A percentile compares a stretch with the other conserved stretches of the same genome.
Evolutionary conservation across 2,888 invertebrate species (phyloP).

Genomic region (Aporophyla nigra): DNA sequence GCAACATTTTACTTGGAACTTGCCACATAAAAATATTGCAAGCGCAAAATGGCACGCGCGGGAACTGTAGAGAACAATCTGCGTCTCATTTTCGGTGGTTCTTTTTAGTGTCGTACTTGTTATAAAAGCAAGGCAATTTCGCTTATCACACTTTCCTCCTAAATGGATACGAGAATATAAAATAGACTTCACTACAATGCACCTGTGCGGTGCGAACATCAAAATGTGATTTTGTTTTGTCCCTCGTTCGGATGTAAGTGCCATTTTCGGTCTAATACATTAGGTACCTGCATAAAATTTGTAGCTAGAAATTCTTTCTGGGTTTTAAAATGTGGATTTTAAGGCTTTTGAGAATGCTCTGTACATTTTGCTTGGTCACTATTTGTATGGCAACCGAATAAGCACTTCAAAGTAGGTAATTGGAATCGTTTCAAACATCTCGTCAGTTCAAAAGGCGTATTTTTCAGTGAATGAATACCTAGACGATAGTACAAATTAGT

Average conservation of each 20-base stretch:
- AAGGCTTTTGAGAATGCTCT: not conserved
- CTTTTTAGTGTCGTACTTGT: slow-evolving; percentile 67
- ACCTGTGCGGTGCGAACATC: slow-evolving; percentile 57
- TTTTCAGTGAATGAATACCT: too few species aligned
- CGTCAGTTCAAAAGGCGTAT: too few species aligned
- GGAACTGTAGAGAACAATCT: slow-evolving; percentile 65
- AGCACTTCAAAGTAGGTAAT: not conserved
- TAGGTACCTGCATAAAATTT: slow-evolving; percentile 43
- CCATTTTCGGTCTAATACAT: slow-evolving; percentile 61
- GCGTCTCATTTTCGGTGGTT: slow-evolving; percentile 66
- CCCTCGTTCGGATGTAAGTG: slow-evolving; percentile 59
- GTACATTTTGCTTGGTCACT: not conserved
- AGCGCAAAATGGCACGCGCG: slow-evolving; percentile 58
- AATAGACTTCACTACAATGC: slow-evolving; percentile 63
- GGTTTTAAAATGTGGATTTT: slow-evolving; percentile 36
- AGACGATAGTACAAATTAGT: too few species aligned
- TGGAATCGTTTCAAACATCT: not conserved
- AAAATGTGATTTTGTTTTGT: slow-evolving; percentile 65
- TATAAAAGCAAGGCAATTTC: slow-evolving; percentile 73
- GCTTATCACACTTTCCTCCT: slow-evolving; percentile 71
- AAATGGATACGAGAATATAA: slow-evolving; percentile 71
- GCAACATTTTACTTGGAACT: slow-evolving; percentile 56
- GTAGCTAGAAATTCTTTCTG: slow-evolving; percentile 34
- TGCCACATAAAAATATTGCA: slow-evolving; percentile 63
- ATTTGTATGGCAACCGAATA: not conserved